Base-by-base conservation (phyloP, 2,113 vertebrate genomes). In the Phylloscopus trochilus region DNA sequence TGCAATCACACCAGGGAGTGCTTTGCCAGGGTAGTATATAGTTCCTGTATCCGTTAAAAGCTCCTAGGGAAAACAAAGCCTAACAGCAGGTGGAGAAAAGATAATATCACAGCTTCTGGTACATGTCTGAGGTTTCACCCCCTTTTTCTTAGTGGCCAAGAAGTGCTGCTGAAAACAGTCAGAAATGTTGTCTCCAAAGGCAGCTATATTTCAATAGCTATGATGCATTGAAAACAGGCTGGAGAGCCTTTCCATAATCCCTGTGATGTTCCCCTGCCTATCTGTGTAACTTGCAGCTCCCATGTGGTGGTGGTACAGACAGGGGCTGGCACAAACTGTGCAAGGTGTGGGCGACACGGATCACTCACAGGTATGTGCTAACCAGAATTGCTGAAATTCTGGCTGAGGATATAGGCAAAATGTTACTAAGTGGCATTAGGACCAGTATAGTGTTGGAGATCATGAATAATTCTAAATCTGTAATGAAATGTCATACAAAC, bases 61-160 rank as follows among this genome's bases (percentile, higher is more conserved):
- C 94, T 94, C 96, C 92, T 75, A 84, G 95, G 94, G 95, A 96
- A 94, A 97, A 95, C 64, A 72, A 62, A 95, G 77, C 66, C 90
- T 95, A 91, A 92, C 91, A 91, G 93, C 95, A 94, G 85, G 87
- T 93, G 82, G 59, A 88, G 72, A 70, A 85, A 70, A 93, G 85
- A 74, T 85, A 94, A 80, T 80, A 90, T 93, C 85, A 83, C 94
- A 93, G 91, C 83, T 94, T 87, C 86, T 90, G 49, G 63, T 89
- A 69, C 55, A 6, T 12, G 37, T 77, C 56, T 90, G 79, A 81
- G 75, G 64, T 78, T 89, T 93, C 37, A 67, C 80, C 73, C 89
- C 47, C 26, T 92, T 93, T 83, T 88, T 93, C 75, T 77, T 77
- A 75, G 92, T 17, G 56, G 20, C 73, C 90, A 78, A 55, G 88